Base-by-base conservation (phyloP, 2,888 invertebrate genomes). In the Cephus rjabovi region DNA sequence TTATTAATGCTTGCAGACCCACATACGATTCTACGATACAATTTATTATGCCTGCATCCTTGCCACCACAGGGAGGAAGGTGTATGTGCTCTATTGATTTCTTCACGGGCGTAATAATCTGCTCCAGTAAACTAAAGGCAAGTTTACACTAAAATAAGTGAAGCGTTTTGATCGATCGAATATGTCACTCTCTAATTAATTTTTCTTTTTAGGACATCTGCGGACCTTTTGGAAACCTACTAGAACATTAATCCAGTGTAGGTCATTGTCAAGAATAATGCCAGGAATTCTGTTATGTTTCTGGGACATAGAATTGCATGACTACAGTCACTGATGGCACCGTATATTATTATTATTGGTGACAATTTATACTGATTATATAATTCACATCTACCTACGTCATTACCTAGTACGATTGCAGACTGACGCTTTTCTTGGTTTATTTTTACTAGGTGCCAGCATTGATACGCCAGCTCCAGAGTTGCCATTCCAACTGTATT, bases 401-500 rank as follows among this genome's bases (percentile, higher is more conserved):
- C 23, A 9, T 56, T 23, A 56, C 23, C 15, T 23, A 56, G 56
- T 56, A 56, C 23, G 23, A 9, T 23, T 23, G 23, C 9, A 56
- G 56, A 56, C 23, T 23, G 56, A 56, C 23, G 23, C 56, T 56
- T 56, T 56, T 15, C 56, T 23, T 56, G 23, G 2, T 56, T 56
- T 23, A 56, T 23, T 56, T 56, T 56, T 56, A 76, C 69, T 35
- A 69, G 75, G 76, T 33, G 56, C 74, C 76, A 75, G 35, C 40
- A 75, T 31, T 74, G 68, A 73, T 69, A n/a, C 69, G 30, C 69
- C 23, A 68, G 37, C 71, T 71, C 70, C 12, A 30, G 33, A 69
- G 74, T 69, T 31, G 33, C 71, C 31, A 12, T 34, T 71, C 31
- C 56, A 23, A 31, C 71, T 80, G 80, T 78, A 76, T 85, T 84